phyloP scores from a whole-genome alignment of 2,888 invertebrate genomes.

The Elmis aenea region DNA sequence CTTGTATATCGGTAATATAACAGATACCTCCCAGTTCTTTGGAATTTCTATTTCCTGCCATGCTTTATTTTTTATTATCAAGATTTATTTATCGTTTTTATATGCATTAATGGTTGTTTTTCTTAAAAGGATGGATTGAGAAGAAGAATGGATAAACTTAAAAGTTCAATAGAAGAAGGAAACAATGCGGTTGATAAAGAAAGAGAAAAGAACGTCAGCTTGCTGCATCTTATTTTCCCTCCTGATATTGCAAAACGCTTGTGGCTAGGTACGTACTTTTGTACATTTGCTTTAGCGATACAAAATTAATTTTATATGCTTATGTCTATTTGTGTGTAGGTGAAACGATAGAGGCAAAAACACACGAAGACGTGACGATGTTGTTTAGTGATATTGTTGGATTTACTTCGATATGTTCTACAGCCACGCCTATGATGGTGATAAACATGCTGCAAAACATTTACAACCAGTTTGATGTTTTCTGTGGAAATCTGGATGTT shows the following conservation, averaged over 20 bases:
- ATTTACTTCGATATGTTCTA: conserved; percentile 92
- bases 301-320: no score
- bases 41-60: no score
- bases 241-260: conserved; percentile 89
- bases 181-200: conserved; percentile 89
- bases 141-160: conserved; percentile 89
- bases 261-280: conserved; percentile 83
- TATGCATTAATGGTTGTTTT: no score
- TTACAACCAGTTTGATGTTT: conserved; percentile 89
- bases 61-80: no score
- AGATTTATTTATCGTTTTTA: no score
- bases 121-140: conserved; percentile 72
- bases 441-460: conserved; percentile 91
- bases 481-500: conserved; percentile 88
- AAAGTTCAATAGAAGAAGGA: conserved; percentile 89
- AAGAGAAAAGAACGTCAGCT: conserved; percentile 89
- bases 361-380: conserved; percentile 91
- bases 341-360: conserved; percentile 87
- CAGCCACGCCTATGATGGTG: conserved; percentile 92
- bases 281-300: no score
- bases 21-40: no score
- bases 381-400: conserved; percentile 95
- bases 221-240: conserved; percentile 90
- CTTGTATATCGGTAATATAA: no score
- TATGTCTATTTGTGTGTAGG: conserved; percentile 52